Evolutionary conservation across 2,797 vertebrate genomes (phyloP), one percentile per base, ranked within the genome.

Genomic region (Lagodon rhomboides): DNA sequence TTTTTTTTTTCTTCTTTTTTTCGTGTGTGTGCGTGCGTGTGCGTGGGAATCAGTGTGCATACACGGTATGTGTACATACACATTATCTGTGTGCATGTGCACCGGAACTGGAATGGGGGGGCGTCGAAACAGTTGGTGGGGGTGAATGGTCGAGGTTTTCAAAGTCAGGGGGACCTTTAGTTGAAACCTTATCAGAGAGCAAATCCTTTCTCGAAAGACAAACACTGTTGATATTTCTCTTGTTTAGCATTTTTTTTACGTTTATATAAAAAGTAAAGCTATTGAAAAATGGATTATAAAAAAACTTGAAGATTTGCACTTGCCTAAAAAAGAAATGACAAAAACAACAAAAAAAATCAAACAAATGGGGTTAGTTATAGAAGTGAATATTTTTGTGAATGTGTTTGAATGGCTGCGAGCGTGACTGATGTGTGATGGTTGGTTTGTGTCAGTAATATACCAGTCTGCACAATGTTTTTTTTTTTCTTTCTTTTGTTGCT

Each of bases 281-380:
- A 95, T 95, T 94, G 94, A 95, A 96, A 96, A 94, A 94, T 85
- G 76, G 88, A 93, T 91, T 89, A 91, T 93, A 93, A 94, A 94
- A 94, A 96, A 96, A 96, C 95, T 96, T 96, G 95, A 96, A 96
- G 91, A 95, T 95, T 96, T 96, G 95, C 95, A 96, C 95, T 96
- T 95, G 94, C 93, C 94, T 95, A 94, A 94, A 96, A 95, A 95
- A 95, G 85, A 86, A 86, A 87, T 84, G 75, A 92, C 66, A 94
- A 86, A 93, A 93, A 93, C 61, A 75, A 92, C 84, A 91, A 93
- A 94, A 94, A 89, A 90, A 87, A 86, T 88, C 81, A 89, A 93
- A 90, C 87, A 90, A 86, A 91, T 88, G 92, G 91, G 91, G 91
- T 93, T 94, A 93, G 93, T 85, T 91, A 77, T 94, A 95, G 94